Percentiles rank a stretch among this genome's conserved stretches.
These are phyloP conservation scores for Denticeps clupeoides DNA, from an alignment of 2,797 vertebrate species.

Conservation along the genomic window DNA sequence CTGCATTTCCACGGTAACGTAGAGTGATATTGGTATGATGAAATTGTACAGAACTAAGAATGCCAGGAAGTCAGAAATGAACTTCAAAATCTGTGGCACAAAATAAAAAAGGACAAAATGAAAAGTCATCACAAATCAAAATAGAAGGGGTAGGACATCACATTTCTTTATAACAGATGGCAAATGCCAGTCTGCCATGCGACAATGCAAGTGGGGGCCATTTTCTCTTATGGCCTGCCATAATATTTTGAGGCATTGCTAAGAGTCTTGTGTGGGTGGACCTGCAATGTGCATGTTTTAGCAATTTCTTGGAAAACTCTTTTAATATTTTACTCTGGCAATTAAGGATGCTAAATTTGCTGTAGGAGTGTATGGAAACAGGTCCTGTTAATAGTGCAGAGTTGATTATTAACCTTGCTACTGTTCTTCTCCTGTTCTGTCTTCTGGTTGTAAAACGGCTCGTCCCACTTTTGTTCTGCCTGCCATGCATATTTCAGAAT, in stretches of 20 bases:
- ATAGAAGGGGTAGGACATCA: neutral
- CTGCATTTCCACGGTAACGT: conserved; percentile 98
- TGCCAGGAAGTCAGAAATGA: conserved; percentile 96
- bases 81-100: conserved; percentile 76
- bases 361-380: no score
- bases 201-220: conserved; percentile 4
- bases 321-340: no score
- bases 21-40: conserved; percentile 97
- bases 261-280: neutral
- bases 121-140: neutral
- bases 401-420: conserved; percentile 81
- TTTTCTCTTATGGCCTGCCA: conserved; percentile 24
- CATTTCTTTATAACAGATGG: conserved; percentile 28
- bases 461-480: conserved; percentile 81
- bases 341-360: no score
- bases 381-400: no score
- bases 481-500: conserved; percentile 96
- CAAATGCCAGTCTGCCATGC: conserved; percentile 26
- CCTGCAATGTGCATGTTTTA: no score
- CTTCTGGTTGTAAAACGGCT: conserved; percentile 91
- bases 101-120: conserved; percentile 8
- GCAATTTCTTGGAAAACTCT: no score
- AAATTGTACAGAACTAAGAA: conserved; percentile 98
- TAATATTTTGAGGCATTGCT: conserved; percentile 25
- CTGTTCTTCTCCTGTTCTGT: conserved; percentile 90